Percentiles rank a stretch among this genome's conserved stretches.
phyloP scores from a whole-genome alignment of 2,113 vertebrate species.

The Sander lucioperca region DNA sequence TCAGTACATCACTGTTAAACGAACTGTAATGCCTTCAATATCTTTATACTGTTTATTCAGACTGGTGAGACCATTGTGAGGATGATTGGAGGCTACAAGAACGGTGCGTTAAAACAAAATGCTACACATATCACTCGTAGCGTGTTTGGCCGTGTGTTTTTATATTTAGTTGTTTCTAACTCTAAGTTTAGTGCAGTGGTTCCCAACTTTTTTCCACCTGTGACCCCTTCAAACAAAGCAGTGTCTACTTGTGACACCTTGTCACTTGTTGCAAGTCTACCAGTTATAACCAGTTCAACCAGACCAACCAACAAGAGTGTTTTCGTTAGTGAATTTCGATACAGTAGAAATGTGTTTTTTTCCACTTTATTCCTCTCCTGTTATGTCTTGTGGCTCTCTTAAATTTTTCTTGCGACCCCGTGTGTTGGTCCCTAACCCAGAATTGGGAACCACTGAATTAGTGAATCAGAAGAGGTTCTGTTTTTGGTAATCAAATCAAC shows the following conservation, averaged over 20 bases:
- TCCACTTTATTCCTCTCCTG: background rate
- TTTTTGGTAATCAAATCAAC: background rate
- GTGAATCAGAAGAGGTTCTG: background rate
- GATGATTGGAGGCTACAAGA: background rate
- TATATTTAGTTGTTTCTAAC: conserved; percentile 12
- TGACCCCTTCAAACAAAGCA: background rate
- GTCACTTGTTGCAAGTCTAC: background rate
- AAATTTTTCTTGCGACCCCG: background rate
- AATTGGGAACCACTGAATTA: background rate
- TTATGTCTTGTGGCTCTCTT: background rate
- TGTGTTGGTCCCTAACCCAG: background rate
- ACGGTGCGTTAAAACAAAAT: background rate
- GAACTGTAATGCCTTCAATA: background rate
- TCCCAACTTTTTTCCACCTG: background rate
- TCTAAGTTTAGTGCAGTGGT: background rate
- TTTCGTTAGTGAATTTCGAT: background rate
- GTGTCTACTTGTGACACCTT: background rate
- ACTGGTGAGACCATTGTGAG: background rate
- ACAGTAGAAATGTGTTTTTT: background rate
- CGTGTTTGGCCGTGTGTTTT: conserved; percentile 3
- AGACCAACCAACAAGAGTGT: too few relatives aligned
- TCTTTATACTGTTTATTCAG: background rate
- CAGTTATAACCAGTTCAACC: background rate
- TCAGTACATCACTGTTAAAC: background rate
- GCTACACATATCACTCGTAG: conserved; percentile 3